Evolutionary conservation across 2,888 invertebrate species (phyloP), one percentile per base, ranked within the genome.

Genomic region (Protodeltote pygarga): DNA sequence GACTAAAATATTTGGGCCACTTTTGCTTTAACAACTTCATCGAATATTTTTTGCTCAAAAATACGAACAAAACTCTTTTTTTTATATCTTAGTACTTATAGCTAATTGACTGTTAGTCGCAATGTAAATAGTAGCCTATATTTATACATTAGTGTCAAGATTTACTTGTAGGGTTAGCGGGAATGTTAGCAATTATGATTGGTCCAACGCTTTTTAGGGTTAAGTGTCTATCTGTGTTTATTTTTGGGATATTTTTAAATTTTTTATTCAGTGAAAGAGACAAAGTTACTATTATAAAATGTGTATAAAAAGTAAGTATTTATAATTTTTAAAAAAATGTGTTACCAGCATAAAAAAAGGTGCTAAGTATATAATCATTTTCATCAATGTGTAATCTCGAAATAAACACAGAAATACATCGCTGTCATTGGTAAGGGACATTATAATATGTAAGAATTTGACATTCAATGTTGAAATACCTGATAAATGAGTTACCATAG

Each of bases 141-240:
- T 89, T 87, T 89, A 88, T 87, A 40, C 29, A 24, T 57, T 69
- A 73, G 71, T 77, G 69, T 68, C 58, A 60, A 76, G 82, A 67
- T 65, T 77, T 83, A 81, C 77, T 79, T 69, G 51, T 85, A 85
- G 80, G 86, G 85, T 81, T 77, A 75, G 69, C 74, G 83, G 88
- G 87, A 80, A 83, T 88, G 88, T 89, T 89, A 90, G 89, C 87
- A 87, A 83, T 86, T 77, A 86, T 89, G 84, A 87, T 81, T 85
- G 83, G 89, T 88, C 89, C 77, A 84, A 77, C 83, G 84, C 86
- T 86, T 86, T 83, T 61, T 69, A 59, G 61, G 53, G 42, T 70
- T 70, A 55, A 49, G 37, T 34, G 29, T 48, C 24, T 41, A 54
- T 44, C 48, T 54, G 60, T 70, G 60, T 68, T 68, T 64, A 70